Percentiles rank a stretch among this genome's conserved stretches.
phyloP scores from a whole-genome alignment of 2,113 vertebrate species.

The Lamprotornis superbus region DNA sequence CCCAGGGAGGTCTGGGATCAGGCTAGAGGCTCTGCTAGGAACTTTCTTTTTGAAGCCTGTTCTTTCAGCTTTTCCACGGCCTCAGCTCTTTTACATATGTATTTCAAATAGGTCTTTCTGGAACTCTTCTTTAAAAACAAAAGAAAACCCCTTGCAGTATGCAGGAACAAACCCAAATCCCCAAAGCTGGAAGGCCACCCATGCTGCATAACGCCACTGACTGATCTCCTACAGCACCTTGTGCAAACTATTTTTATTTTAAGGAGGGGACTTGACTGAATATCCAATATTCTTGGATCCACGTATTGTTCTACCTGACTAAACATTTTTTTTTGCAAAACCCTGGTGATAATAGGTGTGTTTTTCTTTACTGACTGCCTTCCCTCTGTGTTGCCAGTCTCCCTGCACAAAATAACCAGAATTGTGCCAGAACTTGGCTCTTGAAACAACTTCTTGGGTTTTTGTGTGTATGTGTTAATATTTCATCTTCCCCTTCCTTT shows the following conservation, averaged over 20 bases:
- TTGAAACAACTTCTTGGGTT: background rate
- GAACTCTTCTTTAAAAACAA: background rate
- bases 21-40: background rate
- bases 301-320: fast-evolving
- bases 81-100: background rate
- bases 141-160: fast-evolving
- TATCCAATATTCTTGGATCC: background rate
- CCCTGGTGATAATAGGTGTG: background rate
- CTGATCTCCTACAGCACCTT: background rate
- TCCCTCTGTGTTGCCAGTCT: background rate
- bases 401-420: background rate
- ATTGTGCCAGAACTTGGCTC: background rate
- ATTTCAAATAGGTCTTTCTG: background rate
- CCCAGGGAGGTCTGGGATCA: background rate
- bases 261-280: background rate
- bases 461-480: background rate
- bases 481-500: background rate
- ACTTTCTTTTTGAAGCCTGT: background rate
- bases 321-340: background rate
- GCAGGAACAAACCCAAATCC: background rate
- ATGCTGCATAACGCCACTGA: background rate
- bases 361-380: background rate
- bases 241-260: background rate
- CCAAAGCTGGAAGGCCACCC: background rate
- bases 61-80: background rate